Percentiles rank a stretch among this genome's conserved stretches.
Conservation (phyloP, 2,797 vertebrate species). For the Acrossocheilus fasciatus region DNA sequence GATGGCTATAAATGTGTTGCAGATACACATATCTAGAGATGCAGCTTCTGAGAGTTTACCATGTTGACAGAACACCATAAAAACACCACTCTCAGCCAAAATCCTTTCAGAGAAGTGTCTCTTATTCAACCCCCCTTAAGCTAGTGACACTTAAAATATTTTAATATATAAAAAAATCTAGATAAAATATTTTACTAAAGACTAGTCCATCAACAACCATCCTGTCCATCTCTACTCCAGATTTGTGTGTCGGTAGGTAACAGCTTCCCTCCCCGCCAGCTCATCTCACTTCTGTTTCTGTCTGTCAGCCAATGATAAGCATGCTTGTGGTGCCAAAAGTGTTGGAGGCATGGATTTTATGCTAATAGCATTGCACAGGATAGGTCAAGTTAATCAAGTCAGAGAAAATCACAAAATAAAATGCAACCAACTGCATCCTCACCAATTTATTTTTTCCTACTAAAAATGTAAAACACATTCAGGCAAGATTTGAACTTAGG, state of each 20-base stretch:
- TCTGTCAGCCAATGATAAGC: conserved; percentile 3
- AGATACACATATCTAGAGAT: background rate
- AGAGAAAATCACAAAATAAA: conserved; percentile 3
- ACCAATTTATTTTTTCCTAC: background rate
- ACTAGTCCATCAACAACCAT: background rate
- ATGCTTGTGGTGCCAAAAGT: background rate
- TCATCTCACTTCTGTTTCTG: background rate
- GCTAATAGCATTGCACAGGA: conserved; percentile 17
- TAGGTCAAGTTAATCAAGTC: conserved; percentile 32
- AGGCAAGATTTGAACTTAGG: background rate
- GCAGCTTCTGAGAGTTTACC: background rate
- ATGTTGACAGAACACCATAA: background rate
- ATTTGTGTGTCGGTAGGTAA: background rate
- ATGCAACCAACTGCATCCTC: background rate
- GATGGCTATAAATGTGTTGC: background rate
- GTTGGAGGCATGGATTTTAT: conserved; percentile 12
- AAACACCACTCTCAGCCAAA: background rate
- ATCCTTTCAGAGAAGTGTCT: background rate
- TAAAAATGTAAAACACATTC: no score
- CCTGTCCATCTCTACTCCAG: background rate
- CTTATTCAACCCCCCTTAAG: background rate
- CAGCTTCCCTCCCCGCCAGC: background rate
- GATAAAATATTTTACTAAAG: background rate
- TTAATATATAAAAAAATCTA: background rate
- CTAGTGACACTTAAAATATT: background rate